These are phyloP conservation scores for Campoletis raptor DNA, from an alignment of 2,888 invertebrate genomes.

Conservation along the genomic window DNA sequence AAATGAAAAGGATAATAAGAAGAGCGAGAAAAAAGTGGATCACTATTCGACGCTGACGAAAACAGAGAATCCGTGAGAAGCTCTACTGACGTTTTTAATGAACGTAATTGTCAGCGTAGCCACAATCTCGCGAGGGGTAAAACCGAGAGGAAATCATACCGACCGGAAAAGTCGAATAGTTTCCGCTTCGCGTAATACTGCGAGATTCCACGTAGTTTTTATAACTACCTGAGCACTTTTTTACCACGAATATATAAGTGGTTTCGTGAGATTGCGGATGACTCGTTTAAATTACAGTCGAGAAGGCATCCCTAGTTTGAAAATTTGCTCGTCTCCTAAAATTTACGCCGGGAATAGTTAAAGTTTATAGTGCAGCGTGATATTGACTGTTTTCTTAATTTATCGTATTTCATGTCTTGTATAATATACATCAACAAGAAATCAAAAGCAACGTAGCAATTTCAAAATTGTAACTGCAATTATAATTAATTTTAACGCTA, in stretches of 20 bases:
- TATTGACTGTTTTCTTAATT: background rate
- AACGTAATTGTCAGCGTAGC: conserved; percentile 42
- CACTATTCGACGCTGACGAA: conserved; percentile 26
- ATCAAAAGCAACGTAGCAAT: background rate
- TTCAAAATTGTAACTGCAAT: background rate
- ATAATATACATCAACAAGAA: background rate
- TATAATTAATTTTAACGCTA: background rate
- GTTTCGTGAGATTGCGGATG: conserved; percentile 30
- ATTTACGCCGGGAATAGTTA: background rate
- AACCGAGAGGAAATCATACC: conserved; percentile 27
- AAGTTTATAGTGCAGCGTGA: background rate
- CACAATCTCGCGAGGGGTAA: conserved; percentile 20
- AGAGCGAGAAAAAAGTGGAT: conserved; percentile 19
- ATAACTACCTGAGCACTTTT: conserved; percentile 23
- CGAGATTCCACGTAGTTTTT: background rate
- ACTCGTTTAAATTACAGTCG: conserved; percentile 44
- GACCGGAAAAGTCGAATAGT: conserved; percentile 50
- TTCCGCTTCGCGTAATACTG: conserved; percentile 35
- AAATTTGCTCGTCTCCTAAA: background rate
- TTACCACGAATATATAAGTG: conserved; percentile 32
- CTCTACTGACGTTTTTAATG: conserved; percentile 19
- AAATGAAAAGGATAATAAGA: background rate
- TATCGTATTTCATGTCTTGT: background rate
- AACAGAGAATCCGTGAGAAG: conserved; percentile 34
- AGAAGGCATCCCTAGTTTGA: background rate